Conservation (phyloP, 2,888 invertebrate genomes). For the Augochlorella aurata region DNA sequence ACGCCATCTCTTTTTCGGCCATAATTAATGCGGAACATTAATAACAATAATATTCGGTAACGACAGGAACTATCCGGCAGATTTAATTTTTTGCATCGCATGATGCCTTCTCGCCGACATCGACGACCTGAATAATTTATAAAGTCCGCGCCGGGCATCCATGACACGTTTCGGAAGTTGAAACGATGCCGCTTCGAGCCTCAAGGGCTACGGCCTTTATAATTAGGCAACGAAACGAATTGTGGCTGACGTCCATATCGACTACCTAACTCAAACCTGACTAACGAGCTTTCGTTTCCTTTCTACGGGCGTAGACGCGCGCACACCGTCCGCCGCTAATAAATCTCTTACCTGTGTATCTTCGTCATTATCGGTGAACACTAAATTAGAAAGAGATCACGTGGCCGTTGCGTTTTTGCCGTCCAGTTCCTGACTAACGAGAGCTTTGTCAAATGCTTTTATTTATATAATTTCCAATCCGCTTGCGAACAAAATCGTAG, state of each 20-base stretch:
- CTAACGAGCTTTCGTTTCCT: slow-evolving; percentile 79
- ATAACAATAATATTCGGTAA: slow-evolving; percentile 67
- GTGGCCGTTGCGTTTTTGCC: slow-evolving; percentile 42
- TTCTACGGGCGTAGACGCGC: slow-evolving; percentile 64
- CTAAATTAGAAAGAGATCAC: slow-evolving; percentile 67
- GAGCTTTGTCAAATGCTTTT: background rate
- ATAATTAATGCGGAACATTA: slow-evolving; percentile 70
- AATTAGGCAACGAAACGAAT: slow-evolving; percentile 80
- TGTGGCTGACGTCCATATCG: slow-evolving; percentile 79
- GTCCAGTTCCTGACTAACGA: slow-evolving; percentile 30
- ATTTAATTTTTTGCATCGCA: slow-evolving; percentile 68
- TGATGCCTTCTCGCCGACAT: slow-evolving; percentile 38
- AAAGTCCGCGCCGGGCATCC: slow-evolving; percentile 69
- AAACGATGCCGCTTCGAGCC: slow-evolving; percentile 71
- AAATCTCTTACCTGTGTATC: slow-evolving; percentile 77
- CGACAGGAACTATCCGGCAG: slow-evolving; percentile 61
- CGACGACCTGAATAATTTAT: slow-evolving; percentile 71
- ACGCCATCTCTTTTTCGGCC: slow-evolving; percentile 26
- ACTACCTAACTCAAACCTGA: slow-evolving; percentile 79
- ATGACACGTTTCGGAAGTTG: slow-evolving; percentile 63
- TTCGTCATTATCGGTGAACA: slow-evolving; percentile 79
- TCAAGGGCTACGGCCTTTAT: slow-evolving; percentile 75
- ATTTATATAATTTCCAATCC: background rate
- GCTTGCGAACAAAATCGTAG: too few species aligned
- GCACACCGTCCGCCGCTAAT: slow-evolving; percentile 62